Conservation (phyloP, 1,140 invertebrate species). For the Tetragnatha versicolor region DNA sequence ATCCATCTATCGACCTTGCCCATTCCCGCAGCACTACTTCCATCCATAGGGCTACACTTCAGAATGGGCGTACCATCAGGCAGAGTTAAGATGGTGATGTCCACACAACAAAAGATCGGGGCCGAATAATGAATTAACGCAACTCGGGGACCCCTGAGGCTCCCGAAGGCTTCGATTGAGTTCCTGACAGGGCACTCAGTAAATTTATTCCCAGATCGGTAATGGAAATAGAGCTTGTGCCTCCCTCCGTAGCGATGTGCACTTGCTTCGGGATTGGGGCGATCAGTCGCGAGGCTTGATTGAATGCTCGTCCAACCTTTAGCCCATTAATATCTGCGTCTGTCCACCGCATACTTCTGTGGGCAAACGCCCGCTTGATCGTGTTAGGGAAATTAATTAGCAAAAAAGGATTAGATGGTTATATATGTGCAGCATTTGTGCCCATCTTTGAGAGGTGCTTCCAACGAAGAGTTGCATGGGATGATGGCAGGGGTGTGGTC, state of each 20-base stretch:
- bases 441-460: no score
- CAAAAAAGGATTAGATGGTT: slow-evolving; percentile 6
- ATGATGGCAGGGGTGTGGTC: slow-evolving; percentile 7
- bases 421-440: no score
- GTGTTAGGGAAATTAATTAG: slow-evolving; percentile 28
- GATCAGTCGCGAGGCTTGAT: slow-evolving; percentile 21
- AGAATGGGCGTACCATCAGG: slow-evolving; percentile 1
- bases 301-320: neutral
- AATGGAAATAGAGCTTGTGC: slow-evolving; percentile 29
- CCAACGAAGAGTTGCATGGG: neutral
- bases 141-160: neutral
- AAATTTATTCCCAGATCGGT: slow-evolving; percentile 21
- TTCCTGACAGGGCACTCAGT: slow-evolving; percentile 13
- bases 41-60: no score
- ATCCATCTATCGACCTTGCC: no score
- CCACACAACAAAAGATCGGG: neutral
- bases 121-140: slow-evolving; percentile 24
- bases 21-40: no score
- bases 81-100: neutral
- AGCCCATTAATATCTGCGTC: slow-evolving; percentile 1
- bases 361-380: neutral
- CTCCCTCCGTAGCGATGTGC: no score
- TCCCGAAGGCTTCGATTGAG: slow-evolving; percentile 24
- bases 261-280: no score
- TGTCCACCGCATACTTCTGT: neutral